These are phyloP conservation scores for Rutilus rutilus DNA, from an alignment of 2,113 vertebrate species.

Conservation along the genomic window DNA sequence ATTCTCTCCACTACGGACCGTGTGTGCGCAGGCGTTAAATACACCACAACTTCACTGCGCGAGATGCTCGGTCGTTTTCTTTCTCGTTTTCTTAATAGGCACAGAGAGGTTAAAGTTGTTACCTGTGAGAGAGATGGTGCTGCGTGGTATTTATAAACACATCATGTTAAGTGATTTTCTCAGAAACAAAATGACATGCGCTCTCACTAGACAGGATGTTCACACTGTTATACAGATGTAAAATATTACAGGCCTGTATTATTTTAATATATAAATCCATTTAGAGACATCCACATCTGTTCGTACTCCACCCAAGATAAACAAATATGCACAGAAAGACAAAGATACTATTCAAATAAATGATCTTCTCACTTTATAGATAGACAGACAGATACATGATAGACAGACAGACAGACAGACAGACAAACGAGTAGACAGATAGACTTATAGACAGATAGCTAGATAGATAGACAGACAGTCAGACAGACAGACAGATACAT, in stretches of 20 bases:
- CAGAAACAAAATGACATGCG: not conserved
- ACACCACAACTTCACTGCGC: conserved; percentile 39
- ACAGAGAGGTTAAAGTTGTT: not conserved
- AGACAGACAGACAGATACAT: not conserved
- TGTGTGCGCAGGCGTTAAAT: conserved; percentile 61
- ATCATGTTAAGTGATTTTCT: not conserved
- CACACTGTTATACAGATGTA: not conserved
- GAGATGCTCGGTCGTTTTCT: not conserved
- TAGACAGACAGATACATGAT: not conserved
- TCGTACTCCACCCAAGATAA: not conserved
- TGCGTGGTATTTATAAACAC: not conserved
- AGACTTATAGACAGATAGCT: not conserved
- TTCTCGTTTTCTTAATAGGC: not conserved
- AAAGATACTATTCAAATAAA: not conserved
- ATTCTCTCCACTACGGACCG: conserved; percentile 58
- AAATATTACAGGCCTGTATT: not conserved
- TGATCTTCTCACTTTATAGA: not conserved
- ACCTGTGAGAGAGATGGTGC: conserved; percentile 4
- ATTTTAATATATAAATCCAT: not conserved
- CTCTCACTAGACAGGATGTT: not conserved
- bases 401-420: not conserved
- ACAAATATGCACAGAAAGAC: not conserved
- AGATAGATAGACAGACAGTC: not conserved
- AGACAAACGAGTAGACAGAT: not conserved
- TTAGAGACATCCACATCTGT: not conserved